Percentiles rank a stretch among this genome's conserved stretches.
phyloP scores from a whole-genome alignment of 2,888 invertebrate genomes.

The Portevinia maculata region DNA sequence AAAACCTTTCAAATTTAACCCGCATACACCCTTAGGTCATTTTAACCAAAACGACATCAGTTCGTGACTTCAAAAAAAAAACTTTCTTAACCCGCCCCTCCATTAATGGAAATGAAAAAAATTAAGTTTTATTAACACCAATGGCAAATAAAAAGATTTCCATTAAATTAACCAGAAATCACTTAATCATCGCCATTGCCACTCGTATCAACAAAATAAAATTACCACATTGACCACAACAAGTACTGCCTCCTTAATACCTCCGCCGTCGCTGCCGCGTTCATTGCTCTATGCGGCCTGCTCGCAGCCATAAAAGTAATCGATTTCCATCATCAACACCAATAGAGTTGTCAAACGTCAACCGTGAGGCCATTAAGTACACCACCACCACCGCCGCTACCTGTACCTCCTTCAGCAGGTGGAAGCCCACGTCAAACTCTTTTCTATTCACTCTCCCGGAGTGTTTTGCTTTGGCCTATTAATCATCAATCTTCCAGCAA shows the following conservation, averaged over 20 bases:
- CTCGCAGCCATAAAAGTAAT: slow-evolving; percentile 53
- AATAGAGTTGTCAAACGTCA: slow-evolving; percentile 73
- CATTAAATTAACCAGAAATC: slow-evolving; percentile 73
- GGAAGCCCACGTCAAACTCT: slow-evolving; percentile 15
- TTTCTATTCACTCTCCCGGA: slow-evolving; percentile 13
- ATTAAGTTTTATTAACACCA: slow-evolving; percentile 48
- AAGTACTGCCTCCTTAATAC: slow-evolving; percentile 27
- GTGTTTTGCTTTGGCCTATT: slow-evolving; percentile 38
- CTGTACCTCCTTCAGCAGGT: slow-evolving; percentile 9
- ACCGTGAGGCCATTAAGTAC: slow-evolving; percentile 60
- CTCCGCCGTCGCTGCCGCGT: neutral
- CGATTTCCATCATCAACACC: slow-evolving; percentile 72
- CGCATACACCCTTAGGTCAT: neutral
- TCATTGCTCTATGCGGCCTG: slow-evolving; percentile 20
- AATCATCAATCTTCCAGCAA: slow-evolving; percentile 48
- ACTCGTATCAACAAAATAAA: slow-evolving; percentile 17
- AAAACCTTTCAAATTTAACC: neutral
- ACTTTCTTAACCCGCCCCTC: slow-evolving; percentile 44
- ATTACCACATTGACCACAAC: slow-evolving; percentile 11
- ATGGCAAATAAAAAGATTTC: slow-evolving; percentile 65
- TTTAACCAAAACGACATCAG: neutral
- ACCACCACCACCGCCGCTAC: slow-evolving; percentile 26
- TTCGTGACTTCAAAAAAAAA: slow-evolving; percentile 19
- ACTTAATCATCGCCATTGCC: slow-evolving; percentile 58
- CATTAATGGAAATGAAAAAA: slow-evolving; percentile 68